Evolutionary conservation across 2,797 vertebrate genomes (phyloP), one percentile per base, ranked within the genome.

Genomic region (Anabas testudineus): DNA sequence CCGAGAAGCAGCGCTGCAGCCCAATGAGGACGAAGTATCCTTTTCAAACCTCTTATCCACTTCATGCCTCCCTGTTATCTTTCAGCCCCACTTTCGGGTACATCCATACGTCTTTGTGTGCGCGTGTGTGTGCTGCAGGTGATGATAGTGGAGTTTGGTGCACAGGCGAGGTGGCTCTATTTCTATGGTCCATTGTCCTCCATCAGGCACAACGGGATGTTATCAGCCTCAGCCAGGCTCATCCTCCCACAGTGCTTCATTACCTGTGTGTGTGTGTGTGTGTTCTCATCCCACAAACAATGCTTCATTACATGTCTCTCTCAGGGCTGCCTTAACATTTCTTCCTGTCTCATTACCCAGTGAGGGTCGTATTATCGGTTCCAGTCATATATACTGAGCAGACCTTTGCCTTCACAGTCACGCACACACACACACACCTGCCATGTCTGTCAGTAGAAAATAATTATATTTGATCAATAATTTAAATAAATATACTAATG

Each of bases 211-310:
- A 61, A 67, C 48, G 63, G 91, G 90, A 91, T 91, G 89, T 93
- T 93, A 93, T 93, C 92, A 87, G 88, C 65, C 78, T 71, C 74
- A 69, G 72, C 87, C 92, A 93, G 91, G 81, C 91, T 89, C 80
- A 81, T 21, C 75, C 82, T 75, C 79, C 71, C 55, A 91, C 83
- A 91, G 90, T 91, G 90, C 90, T 89, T 91, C 89, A 91, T 91
- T 91, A 90, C 76, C 76, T 88, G 82, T 74, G 45, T 67, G 66
- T 60, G 55, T 47, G 22, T 67, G 63, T 57, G 30, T 36, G 67
- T 59, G 42, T 51, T 70, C 52, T 74, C 64, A 76, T 67, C 73
- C 61, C 10, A 8, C 64, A 74, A 84, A 91, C 81, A 90, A 90
- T 89, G 86, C 84, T 89, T 90, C 87, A 88, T 88, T 88, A 86